Conservation (phyloP, 2,888 invertebrate species). For the Halocaridina rubra region DNA sequence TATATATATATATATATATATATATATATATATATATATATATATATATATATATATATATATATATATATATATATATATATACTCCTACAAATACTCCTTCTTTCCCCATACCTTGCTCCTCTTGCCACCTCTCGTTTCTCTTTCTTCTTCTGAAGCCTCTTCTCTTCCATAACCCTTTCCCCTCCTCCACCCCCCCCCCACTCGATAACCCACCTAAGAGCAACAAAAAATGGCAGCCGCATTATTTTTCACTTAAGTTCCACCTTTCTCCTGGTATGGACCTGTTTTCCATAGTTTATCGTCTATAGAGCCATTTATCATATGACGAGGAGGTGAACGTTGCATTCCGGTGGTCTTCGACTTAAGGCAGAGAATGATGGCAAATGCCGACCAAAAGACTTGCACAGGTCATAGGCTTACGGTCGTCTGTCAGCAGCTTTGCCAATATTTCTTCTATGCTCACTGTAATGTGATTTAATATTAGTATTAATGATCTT, state of each 20-base stretch:
- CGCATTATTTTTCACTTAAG: slow-evolving; percentile 53
- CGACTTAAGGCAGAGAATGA: slow-evolving; percentile 69
- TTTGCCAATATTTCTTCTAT: too few relatives aligned
- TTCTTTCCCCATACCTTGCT: not conserved
- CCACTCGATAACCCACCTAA: not conserved
- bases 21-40: too few relatives aligned
- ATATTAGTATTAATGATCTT: too few relatives aligned
- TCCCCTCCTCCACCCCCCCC: not conserved
- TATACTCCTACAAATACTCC: not conserved
- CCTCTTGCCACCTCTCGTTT: not conserved
- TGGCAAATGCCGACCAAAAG: slow-evolving; percentile 64
- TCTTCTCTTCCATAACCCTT: not conserved
- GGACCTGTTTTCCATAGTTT: slow-evolving; percentile 34
- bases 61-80: too few relatives aligned
- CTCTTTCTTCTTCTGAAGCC: not conserved
- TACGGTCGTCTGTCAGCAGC: slow-evolving; percentile 18
- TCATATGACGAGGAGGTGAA: not conserved
- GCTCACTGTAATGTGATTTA: too few relatives aligned
- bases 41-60: too few relatives aligned
- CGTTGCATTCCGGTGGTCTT: slow-evolving; percentile 15
- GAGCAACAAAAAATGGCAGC: slow-evolving; percentile 51
- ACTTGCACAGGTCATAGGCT: slow-evolving; percentile 49
- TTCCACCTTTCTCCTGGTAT: slow-evolving; percentile 17
- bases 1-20: too few relatives aligned
- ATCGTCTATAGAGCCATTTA: slow-evolving; percentile 36